Evolutionary conservation across 1,140 invertebrate species (phyloP), one percentile per base, ranked within the genome.

Genomic region (Hestina assimilis): DNA sequence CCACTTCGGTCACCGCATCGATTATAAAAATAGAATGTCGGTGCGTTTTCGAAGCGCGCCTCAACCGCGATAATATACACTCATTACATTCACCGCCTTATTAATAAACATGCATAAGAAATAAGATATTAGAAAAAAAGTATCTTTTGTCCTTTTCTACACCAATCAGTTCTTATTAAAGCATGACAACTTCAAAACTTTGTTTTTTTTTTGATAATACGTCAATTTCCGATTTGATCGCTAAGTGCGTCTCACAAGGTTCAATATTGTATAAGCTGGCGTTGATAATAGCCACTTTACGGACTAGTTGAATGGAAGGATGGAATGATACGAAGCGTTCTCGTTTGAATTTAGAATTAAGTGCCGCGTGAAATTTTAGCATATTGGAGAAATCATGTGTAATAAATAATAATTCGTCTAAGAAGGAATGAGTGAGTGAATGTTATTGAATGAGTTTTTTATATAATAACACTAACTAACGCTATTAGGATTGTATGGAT

Each of bases 11-110:
- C 75, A 73, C 72, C 75, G 75, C 81, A 84, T 82, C 75, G 81
- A 82, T 80, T 82, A 78, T 79, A 82, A 82, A 82, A 82, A 82
- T 82, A 82, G 76, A 79, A 80, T 77, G 76, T 55, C 58, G 60
- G 63, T 81, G 75, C 75, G 80, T 78, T 81, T 83, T 76, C 75
- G 68, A 75, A 74, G 68, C 63, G 64, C 60, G 63, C 57, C 58
- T 60, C 61, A 63, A 52, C 59, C 46, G 45, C 63, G 66, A 69
- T 78, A 78, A 75, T 71, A 66, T 69, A 71, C 62, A 41, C 57
- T 65, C 51, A 60, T 67, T 57, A 68, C 41, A 41, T 53, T 51
- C 43, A 40, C 47, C 33, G 33, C 33, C 33, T 38, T 38, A 19
- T 38, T 38, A 38, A 19, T 38, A 38, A 38, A 38, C 33, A 14